phyloP scores from a whole-genome alignment of 35 echinoderm and acorn worm genomes.

The Diadema setosum region DNA sequence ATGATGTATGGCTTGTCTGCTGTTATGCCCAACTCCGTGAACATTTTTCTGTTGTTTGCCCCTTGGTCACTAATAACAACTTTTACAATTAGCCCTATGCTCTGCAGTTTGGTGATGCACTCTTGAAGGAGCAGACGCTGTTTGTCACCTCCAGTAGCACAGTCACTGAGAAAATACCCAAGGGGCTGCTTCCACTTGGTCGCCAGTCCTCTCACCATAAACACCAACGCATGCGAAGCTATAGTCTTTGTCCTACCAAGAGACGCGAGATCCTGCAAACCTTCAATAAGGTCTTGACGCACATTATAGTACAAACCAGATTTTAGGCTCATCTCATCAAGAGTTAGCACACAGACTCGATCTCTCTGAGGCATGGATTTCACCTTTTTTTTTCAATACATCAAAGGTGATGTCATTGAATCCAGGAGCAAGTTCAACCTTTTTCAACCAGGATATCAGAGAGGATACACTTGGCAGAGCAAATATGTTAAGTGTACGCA shows the following conservation, averaged over 20 bases:
- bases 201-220: neutral
- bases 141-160: neutral
- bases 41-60: constrained; percentile 8
- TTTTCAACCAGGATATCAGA: neutral
- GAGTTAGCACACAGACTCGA: neutral
- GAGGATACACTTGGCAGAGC: neutral
- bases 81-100: constrained; percentile 3
- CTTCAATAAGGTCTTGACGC: neutral
- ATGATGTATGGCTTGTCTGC: neutral
- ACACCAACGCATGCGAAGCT: constrained; percentile 14
- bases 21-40: neutral
- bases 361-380: neutral
- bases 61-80: constrained; percentile 27
- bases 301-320: neutral
- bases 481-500: too few species aligned
- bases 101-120: neutral
- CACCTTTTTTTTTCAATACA: neutral
- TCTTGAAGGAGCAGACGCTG: neutral
- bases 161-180: constrained; percentile 21
- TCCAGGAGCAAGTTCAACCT: neutral
- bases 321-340: constrained; percentile 30
- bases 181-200: constrained; percentile 20
- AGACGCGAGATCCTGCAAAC: neutral
- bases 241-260: neutral
- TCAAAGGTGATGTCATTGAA: neutral